These are phyloP conservation scores for Nephrotoma flavescens DNA, from an alignment of 2,888 invertebrate species.

Conservation along the genomic window DNA sequence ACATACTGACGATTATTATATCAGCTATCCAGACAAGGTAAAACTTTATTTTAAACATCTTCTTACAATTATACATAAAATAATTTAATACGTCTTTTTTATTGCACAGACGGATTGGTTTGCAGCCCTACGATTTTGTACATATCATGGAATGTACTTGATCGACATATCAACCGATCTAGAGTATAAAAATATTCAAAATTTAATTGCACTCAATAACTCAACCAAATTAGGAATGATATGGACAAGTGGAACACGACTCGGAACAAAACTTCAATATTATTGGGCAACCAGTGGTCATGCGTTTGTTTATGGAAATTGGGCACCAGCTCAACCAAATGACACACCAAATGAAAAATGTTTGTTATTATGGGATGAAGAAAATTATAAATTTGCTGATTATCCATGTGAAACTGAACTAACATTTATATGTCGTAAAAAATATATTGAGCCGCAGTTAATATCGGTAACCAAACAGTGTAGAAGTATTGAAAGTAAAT, in stretches of 20 bases:
- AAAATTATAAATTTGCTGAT: background rate
- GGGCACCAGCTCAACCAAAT: background rate
- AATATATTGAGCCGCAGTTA: background rate
- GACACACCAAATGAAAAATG: background rate
- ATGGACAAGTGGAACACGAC: background rate
- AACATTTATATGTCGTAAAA: background rate
- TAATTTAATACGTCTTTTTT: no score
- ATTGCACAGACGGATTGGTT: background rate
- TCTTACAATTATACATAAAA: background rate
- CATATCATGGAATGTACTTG: background rate
- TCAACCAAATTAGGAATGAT: background rate
- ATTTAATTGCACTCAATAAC: background rate
- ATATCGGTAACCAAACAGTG: background rate
- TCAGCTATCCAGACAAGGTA: background rate
- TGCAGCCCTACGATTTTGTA: background rate
- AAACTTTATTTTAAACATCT: background rate
- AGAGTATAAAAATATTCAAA: background rate
- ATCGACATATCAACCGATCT: background rate
- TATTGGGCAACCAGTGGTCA: background rate
- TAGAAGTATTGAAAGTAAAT: no score
- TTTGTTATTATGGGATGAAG: background rate
- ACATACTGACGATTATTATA: background rate
- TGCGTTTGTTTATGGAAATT: background rate
- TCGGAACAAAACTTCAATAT: background rate
- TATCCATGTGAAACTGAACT: background rate